A percentile compares a stretch with the other conserved stretches of the same genome.
phyloP scores from a whole-genome alignment of 2,888 invertebrate genomes.

The Aromia moschata region DNA sequence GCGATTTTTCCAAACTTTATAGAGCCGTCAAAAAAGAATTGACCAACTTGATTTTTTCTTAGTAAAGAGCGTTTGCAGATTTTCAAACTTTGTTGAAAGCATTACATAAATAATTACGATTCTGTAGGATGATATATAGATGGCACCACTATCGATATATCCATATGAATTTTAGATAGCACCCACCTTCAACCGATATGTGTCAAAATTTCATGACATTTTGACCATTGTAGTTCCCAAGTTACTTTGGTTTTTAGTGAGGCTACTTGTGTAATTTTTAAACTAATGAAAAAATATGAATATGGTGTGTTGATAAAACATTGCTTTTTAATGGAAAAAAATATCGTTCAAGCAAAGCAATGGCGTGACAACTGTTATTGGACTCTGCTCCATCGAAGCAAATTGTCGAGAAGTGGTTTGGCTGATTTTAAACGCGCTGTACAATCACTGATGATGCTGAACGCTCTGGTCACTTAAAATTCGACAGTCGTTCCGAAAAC shows the following conservation, averaged over 20 bases:
- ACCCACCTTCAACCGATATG: slow-evolving; percentile 2
- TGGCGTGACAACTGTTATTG: slow-evolving; percentile 5
- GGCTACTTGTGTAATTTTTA: slow-evolving; percentile 2
- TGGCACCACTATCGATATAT: not conserved
- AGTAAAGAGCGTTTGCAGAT: no score
- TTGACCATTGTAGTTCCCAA: not conserved
- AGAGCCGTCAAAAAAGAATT: no score
- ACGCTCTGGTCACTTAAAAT: slow-evolving; percentile 8
- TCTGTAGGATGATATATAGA: not conserved
- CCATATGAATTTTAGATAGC: not conserved
- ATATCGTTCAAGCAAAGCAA: no score
- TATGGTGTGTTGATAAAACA: not conserved
- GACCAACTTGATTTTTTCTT: no score
- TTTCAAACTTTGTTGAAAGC: not conserved
- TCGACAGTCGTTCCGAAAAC: slow-evolving; percentile 17
- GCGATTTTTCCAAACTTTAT: no score
- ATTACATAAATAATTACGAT: not conserved
- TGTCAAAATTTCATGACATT: not conserved
- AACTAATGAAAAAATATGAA: not conserved
- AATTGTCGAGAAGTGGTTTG: slow-evolving; percentile 1
- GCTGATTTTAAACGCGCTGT: not conserved
- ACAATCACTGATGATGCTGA: slow-evolving; percentile 12
- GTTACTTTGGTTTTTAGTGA: not conserved
- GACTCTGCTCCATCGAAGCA: slow-evolving; percentile 8
- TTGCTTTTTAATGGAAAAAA: no score